Evolutionary conservation across 2,113 vertebrate genomes (phyloP).

Genomic region (Chaetodon trifascialis): DNA sequence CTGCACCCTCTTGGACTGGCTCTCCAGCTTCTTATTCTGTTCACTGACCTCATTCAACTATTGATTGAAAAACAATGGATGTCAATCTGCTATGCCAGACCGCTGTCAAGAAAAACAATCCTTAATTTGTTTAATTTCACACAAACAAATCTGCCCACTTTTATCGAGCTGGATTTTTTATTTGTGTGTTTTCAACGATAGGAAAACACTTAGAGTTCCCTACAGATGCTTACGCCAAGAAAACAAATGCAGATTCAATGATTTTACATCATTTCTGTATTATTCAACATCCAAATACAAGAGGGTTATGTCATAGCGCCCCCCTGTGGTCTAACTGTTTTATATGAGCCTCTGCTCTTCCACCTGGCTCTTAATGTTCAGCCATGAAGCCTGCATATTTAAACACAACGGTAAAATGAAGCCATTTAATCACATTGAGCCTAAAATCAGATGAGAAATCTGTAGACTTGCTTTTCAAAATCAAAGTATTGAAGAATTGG

Average conservation of each 20-base stretch:
- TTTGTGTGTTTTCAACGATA: not conserved
- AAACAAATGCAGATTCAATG: not conserved
- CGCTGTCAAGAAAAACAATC: not conserved
- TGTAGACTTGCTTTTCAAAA: not conserved
- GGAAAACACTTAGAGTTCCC: not conserved
- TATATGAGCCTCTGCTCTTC: too few relatives aligned
- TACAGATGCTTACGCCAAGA: not conserved
- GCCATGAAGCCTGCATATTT: too few relatives aligned
- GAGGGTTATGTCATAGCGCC: constrained; percentile 44
- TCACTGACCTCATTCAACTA: constrained; percentile 88
- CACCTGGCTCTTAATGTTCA: too few relatives aligned
- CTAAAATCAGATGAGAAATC: too few relatives aligned
- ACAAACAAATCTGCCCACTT: not conserved
- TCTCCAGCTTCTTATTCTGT: constrained; percentile 88
- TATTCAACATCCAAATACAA: not conserved
- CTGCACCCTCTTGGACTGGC: constrained; percentile 87
- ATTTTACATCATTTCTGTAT: not conserved
- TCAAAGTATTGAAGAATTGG: not conserved
- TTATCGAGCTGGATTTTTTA: not conserved
- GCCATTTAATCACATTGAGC: too few relatives aligned
- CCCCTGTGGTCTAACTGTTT: constrained; percentile 56
- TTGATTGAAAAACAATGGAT: constrained; percentile 52
- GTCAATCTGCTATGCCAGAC: not conserved
- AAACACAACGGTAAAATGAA: too few relatives aligned
- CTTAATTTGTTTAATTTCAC: not conserved